These are phyloP conservation scores for Nyctereutes procyonoides DNA, from an alignment of 2,113 vertebrate genomes.

Conservation along the genomic window DNA sequence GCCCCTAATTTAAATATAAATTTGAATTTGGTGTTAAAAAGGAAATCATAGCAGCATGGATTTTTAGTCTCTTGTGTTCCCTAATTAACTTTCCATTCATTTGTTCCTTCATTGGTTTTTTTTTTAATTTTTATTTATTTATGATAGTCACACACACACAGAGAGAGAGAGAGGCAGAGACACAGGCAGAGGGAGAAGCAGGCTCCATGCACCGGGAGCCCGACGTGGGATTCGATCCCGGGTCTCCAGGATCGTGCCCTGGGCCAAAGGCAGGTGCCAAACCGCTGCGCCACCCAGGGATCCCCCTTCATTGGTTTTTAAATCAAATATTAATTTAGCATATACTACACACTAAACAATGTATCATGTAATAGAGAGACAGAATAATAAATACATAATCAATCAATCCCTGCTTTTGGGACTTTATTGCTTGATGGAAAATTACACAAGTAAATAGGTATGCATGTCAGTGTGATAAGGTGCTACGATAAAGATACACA, in stretches of 20 bases:
- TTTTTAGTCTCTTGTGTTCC: slow-evolving; percentile 37
- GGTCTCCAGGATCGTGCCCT: no score
- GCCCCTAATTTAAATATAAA: neutral
- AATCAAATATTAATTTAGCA: slow-evolving; percentile 32
- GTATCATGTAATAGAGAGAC: neutral
- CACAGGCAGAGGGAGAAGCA: no score
- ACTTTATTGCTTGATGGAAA: slow-evolving; percentile 34
- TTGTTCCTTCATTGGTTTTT: neutral
- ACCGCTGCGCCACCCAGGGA: no score
- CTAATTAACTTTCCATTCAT: slow-evolving; percentile 10
- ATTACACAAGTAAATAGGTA: neutral
- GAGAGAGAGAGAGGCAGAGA: no score
- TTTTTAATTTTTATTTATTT: no score
- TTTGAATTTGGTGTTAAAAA: slow-evolving; percentile 1
- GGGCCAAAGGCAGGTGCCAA: no score
- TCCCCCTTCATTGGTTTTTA: neutral
- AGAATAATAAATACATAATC: neutral
- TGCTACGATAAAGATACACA: neutral
- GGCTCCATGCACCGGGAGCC: no score
- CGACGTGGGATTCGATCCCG: no score
- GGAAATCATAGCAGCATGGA: neutral
- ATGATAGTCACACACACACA: no score
- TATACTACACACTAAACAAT: neutral
- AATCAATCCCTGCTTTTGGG: neutral
- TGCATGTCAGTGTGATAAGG: neutral